phyloP scores from a whole-genome alignment of 1,140 invertebrate species.

The Sitophilus oryzae region DNA sequence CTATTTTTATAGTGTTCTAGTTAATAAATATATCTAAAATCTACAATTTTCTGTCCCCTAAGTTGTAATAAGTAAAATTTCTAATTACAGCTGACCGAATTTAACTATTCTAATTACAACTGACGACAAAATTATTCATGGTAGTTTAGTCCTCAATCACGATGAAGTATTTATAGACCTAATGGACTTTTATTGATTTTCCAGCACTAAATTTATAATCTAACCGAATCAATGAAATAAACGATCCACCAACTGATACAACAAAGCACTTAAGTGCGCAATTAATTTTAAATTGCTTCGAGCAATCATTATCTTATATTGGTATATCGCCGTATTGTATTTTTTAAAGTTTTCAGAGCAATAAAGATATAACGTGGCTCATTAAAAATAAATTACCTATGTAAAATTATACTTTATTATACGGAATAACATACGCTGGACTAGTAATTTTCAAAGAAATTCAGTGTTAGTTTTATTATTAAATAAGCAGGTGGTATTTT shows the following conservation, averaged over 20 bases:
- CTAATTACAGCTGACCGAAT: too few species aligned
- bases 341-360: not conserved
- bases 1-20: too few species aligned
- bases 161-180: too few species aligned
- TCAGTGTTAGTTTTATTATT: not conserved
- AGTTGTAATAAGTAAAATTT: too few species aligned
- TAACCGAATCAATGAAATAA: not conserved
- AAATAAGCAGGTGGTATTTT: not conserved
- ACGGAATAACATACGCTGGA: not conserved
- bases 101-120: too few species aligned
- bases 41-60: too few species aligned
- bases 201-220: too few species aligned
- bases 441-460: not conserved
- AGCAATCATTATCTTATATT: not conserved
- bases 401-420: not conserved
- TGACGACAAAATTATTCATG: too few species aligned
- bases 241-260: not conserved
- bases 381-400: not conserved
- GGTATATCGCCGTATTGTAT: too few species aligned
- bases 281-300: not conserved
- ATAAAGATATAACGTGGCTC: not conserved
- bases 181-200: too few species aligned
- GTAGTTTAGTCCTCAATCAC: too few species aligned
- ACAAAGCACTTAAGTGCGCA: not conserved
- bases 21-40: too few species aligned